Percentiles rank a stretch among this genome's conserved stretches.
phyloP scores from a whole-genome alignment of 92 coral and sea anemone species.

The Porites cylindrica region DNA sequence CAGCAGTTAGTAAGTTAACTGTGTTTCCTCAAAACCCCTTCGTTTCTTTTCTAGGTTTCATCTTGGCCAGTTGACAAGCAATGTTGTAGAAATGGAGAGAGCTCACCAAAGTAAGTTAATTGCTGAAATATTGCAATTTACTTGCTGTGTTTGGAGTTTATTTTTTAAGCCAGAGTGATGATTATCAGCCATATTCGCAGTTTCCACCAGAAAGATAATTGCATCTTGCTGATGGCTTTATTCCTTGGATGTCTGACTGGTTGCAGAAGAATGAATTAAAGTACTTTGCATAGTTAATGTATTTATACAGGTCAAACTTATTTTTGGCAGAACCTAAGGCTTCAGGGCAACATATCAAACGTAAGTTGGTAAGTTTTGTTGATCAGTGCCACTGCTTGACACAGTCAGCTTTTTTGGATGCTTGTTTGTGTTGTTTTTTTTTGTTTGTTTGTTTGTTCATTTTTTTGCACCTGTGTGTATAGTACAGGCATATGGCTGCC shows the following conservation, averaged over 20 bases:
- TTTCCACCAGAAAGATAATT: conserved; percentile 83
- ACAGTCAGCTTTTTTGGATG: not conserved
- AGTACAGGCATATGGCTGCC: too few relatives aligned
- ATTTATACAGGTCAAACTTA: too few relatives aligned
- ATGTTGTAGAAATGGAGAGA: not conserved
- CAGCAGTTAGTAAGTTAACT: not conserved
- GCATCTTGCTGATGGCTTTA: conserved; percentile 78
- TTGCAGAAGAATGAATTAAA: not conserved
- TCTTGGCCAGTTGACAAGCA: not conserved
- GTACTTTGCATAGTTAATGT: not conserved
- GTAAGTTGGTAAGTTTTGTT: conserved; percentile 20
- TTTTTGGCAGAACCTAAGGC: not conserved
- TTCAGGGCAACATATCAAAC: not conserved
- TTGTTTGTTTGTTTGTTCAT: too few relatives aligned
- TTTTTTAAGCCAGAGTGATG: conserved; percentile 24
- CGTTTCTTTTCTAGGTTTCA: not conserved
- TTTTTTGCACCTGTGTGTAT: too few relatives aligned
- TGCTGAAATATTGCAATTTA: not conserved
- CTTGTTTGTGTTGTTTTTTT: not conserved
- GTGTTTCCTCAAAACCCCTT: not conserved
- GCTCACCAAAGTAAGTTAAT: not conserved
- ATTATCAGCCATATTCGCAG: conserved; percentile 81
- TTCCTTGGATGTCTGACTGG: conserved; percentile 96
- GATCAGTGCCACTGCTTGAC: not conserved
- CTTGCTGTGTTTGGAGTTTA: too few relatives aligned